Base-by-base conservation (phyloP, 2,113 vertebrate genomes). In the Rafetus swinhoei region DNA sequence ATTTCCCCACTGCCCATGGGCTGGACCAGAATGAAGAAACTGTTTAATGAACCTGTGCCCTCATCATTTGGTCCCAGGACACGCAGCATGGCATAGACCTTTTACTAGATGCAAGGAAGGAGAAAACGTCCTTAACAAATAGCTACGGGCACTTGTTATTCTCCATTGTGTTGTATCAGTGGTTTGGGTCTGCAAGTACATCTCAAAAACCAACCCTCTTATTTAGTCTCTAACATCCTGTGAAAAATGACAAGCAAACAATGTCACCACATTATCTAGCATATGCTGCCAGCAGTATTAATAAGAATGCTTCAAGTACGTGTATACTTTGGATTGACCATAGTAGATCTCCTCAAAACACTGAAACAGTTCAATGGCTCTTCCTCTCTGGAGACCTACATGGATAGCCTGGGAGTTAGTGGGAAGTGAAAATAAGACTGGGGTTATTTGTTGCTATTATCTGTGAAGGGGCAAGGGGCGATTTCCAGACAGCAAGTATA, bases 371-470 rank as follows among this genome's bases (percentile, higher is more conserved):
- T 50, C 22, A 77, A 11, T 50, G 74, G 21, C 24, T 22, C 74
- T 77, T 77, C 39, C 45, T 50, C 74, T 76, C 35, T 39, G 72
- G 12, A 45, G 32, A n/a, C 15, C 4, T 72, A 35, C 9, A 24
- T 21, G 45, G 7, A 50, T 50, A 50, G 45, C 74, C 74, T 50
- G 22, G 39, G 21, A 12, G 24, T 50, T 15, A 50, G 45, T 32
- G 1, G 39, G 32, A 72, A 72, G 65, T 85, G 15, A 25, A 16
- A 5, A 1, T 1, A 82, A 25, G 45, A 79, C 56, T 18, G 53
- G 32, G 60, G 65, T 35, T 72, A 83, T 0, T 4, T 4, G 24
- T n/a, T 27, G 9, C 29, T 9, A 55, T 54, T 0, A 0, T 0
- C 9, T 5, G 0, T 5, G 59, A 3, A 72, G 65, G 18, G 18